phyloP scores from a whole-genome alignment of 2,113 vertebrate genomes.

The Pelusios castaneus region DNA sequence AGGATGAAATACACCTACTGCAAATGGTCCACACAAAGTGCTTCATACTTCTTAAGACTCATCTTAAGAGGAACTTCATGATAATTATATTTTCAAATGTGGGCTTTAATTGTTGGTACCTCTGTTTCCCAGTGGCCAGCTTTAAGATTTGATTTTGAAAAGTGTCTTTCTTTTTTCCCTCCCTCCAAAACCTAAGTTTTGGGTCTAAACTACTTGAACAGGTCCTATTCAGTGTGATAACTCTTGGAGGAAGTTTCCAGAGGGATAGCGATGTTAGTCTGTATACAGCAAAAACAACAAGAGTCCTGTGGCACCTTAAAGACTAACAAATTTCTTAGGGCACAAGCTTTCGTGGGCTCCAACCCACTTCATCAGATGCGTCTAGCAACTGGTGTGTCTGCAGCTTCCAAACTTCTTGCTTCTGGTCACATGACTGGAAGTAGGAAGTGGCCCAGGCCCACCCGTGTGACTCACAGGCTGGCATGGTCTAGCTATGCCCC shows the following conservation, averaged over 20 bases:
- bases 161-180: neutral
- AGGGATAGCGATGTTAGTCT: no score
- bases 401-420: no score
- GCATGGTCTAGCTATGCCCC: no score
- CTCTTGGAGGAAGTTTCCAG: neutral
- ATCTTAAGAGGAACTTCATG: neutral
- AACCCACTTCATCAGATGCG: no score
- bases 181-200: neutral
- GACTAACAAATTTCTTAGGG: no score
- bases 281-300: no score
- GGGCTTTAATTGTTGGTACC: neutral
- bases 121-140: neutral
- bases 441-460: no score
- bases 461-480: no score
- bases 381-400: no score
- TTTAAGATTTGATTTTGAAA: neutral
- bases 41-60: neutral
- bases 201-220: neutral
- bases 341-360: no score
- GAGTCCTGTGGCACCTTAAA: no score
- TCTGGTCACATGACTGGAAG: no score
- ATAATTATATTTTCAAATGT: neutral
- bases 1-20: slow-evolving; percentile 1
- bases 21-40: neutral
- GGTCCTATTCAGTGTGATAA: neutral